Evolutionary conservation across 2,113 vertebrate species (phyloP).

Genomic region (Beaufortia kweichowensis): DNA sequence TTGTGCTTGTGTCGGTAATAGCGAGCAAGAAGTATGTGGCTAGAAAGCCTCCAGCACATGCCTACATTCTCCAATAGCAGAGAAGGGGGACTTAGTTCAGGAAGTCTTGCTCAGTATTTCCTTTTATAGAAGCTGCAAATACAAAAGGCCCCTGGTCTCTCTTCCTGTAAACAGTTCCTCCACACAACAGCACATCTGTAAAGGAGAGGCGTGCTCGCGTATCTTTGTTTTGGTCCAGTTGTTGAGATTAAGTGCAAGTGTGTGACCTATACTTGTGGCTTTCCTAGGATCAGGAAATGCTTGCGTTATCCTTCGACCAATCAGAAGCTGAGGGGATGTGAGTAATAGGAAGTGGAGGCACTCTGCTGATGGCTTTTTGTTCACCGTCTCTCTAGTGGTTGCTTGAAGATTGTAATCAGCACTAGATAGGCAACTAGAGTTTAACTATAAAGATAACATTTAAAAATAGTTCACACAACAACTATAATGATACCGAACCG

Average conservation of each 20-base stretch:
- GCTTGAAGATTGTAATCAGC: slow-evolving; percentile 12
- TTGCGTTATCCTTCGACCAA: slow-evolving; percentile 46
- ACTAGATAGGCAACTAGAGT: not conserved
- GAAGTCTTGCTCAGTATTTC: slow-evolving; percentile 74
- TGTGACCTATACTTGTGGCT: slow-evolving; percentile 2
- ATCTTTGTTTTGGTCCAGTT: slow-evolving; percentile 44
- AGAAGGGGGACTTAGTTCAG: slow-evolving; percentile 62
- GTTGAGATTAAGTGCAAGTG: slow-evolving; percentile 30
- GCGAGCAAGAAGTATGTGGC: not conserved
- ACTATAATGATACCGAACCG: too few species aligned
- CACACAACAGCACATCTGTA: slow-evolving; percentile 45
- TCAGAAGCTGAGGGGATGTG: slow-evolving; percentile 43
- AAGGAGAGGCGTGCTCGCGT: slow-evolving; percentile 23
- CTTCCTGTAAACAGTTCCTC: slow-evolving; percentile 79
- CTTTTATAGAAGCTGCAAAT: slow-evolving; percentile 76
- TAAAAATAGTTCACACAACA: too few species aligned
- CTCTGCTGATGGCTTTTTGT: not conserved
- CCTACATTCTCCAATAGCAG: not conserved
- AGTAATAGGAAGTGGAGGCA: slow-evolving; percentile 41
- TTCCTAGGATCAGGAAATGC: slow-evolving; percentile 43
- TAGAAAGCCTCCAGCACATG: slow-evolving; percentile 2
- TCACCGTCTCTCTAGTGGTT: not conserved
- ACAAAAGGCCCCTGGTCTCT: slow-evolving; percentile 73
- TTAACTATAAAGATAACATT: too few species aligned
- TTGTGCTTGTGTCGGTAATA: not conserved